Evolutionary conservation across 2,888 invertebrate genomes (phyloP), one percentile per base, ranked within the genome.

Genomic region (Orthosia gracilis): DNA sequence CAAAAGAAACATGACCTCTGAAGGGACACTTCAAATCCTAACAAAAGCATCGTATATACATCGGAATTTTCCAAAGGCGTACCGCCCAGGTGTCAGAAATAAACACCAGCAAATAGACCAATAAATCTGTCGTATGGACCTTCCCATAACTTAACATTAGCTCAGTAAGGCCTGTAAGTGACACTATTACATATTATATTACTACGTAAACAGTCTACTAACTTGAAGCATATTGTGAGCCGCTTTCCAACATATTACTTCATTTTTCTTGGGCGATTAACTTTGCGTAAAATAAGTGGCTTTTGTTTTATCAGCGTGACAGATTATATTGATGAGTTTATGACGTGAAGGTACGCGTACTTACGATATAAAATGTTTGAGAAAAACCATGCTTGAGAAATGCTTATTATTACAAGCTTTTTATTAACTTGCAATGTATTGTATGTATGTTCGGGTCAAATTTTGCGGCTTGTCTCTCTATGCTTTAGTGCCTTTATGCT

Each of bases 181-280:
- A 66, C 78, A 71, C 73, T 70, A 65, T 82, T 67, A 72, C 63
- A 72, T 72, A 72, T 82, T 66, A 75, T 70, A 77, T 81, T 69
- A 80, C 70, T 55, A 68, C 72, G 80, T 76, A 72, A 70, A 76
- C 58, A 58, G 13, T 78, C 54, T 21, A 47, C 61, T 26, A 62
- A 50, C 40, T 66, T 67, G 69, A 71, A 82, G 70, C 62, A 71
- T 82, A 70, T 82, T 80, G 80, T 68, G 64, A 54, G 58, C 26
- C 73, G 58, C 55, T 67, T 73, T 58, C 47, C 59, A 57, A 78
- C 55, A 69, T 66, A 78, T 77, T 57, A 50, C 71, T 54, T 59
- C 65, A 72, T 80, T 80, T 76, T 76, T 62, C 40, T 54, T 26
- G 3, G 15, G 61, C 61, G 52, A 78, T n/a, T 67, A 75, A 67